Conservation (phyloP, 1,140 invertebrate genomes). For the Choristoneura fumiferana region DNA sequence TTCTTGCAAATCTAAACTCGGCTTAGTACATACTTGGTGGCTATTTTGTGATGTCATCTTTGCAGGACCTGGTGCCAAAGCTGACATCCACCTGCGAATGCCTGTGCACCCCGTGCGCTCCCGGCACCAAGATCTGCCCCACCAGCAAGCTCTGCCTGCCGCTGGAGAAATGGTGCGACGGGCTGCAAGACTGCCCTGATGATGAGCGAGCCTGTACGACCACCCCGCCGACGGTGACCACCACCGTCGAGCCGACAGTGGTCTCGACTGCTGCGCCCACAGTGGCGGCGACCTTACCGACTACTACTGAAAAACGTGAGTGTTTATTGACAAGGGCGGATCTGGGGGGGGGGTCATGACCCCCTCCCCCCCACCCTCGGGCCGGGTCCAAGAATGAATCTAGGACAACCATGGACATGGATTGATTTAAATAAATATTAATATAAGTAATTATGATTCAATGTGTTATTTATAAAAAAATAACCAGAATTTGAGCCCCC, state of each 20-base stretch:
- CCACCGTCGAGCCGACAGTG: constrained; percentile 34
- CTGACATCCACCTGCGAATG: constrained; percentile 83
- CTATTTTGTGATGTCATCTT: too few species aligned
- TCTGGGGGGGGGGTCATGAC: too few species aligned
- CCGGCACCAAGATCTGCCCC: constrained; percentile 83
- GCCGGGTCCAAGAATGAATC: too few species aligned
- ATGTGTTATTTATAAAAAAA: too few species aligned
- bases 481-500: too few species aligned
- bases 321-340: too few species aligned
- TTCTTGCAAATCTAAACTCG: too few species aligned
- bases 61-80: constrained; percentile 75
- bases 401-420: too few species aligned
- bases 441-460: too few species aligned
- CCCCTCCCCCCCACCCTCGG: too few species aligned
- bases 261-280: constrained; percentile 40
- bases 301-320: constrained; percentile 51
- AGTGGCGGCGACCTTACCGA: constrained; percentile 24
- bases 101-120: constrained; percentile 85
- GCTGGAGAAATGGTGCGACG: constrained; percentile 87
- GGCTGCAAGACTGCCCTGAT: constrained; percentile 89
- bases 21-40: too few species aligned
- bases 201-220: constrained; percentile 86
- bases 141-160: constrained; percentile 88
- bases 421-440: too few species aligned
- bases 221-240: constrained; percentile 34